These are phyloP conservation scores for Antrozous pallidus DNA, from an alignment of 2,797 vertebrate species.

Conservation along the genomic window DNA sequence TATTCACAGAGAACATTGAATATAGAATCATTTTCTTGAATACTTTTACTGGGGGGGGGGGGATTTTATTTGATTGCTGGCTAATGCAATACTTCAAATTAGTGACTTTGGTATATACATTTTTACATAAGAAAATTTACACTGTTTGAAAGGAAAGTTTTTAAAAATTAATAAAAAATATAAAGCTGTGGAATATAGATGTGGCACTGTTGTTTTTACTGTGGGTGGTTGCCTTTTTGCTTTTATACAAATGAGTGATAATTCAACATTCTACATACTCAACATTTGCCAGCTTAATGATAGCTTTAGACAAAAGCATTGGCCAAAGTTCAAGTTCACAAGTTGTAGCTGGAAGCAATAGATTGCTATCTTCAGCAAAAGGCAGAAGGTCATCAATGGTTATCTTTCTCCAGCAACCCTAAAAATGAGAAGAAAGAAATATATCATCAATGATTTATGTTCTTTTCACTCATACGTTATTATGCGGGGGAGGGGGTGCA, in stretches of 20 bases:
- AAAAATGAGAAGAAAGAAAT: conserved; percentile 31
- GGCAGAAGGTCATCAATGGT: conserved; percentile 92
- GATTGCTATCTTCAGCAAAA: conserved; percentile 88
- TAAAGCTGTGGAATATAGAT: neutral
- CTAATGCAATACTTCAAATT: neutral
- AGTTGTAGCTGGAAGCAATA: conserved; percentile 90
- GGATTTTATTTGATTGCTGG: neutral
- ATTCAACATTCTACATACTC: conserved; percentile 86
- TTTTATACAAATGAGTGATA: neutral
- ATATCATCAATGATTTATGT: neutral
- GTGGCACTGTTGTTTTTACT: neutral
- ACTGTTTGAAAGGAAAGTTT: neutral
- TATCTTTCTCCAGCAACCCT: conserved; percentile 97
- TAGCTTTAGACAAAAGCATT: conserved; percentile 93
- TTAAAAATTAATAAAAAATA: neutral
- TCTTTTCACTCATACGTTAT: neutral
- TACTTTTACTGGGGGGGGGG: neutral
- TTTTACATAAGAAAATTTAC: neutral
- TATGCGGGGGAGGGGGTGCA: neutral
- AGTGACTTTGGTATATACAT: neutral
- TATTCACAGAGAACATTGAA: neutral
- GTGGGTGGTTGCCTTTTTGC: neutral
- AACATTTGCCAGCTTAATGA: conserved; percentile 92
- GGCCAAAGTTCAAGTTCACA: conserved; percentile 93
- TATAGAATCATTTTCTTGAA: neutral